Evolutionary conservation across 1,140 invertebrate genomes (phyloP).

Genomic region (Scaptodrosophila lebanonensis): DNA sequence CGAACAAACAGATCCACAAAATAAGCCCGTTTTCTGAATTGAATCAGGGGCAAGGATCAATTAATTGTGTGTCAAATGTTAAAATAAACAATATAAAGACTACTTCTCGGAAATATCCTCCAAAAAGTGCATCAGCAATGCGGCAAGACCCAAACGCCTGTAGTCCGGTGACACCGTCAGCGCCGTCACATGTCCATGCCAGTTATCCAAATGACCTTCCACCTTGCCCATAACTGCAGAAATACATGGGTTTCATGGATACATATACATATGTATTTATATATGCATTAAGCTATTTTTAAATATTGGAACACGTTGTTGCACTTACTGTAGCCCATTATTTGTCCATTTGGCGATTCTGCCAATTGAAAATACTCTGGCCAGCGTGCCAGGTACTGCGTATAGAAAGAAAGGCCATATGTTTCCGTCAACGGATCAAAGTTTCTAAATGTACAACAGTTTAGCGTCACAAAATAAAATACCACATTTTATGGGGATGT

Average conservation of each 20-base stretch:
- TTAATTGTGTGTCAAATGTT: not conserved
- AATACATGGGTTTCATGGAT: not conserved
- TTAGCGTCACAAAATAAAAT: not conserved
- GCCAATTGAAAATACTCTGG: conserved; percentile 99
- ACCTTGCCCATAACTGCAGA: conserved; percentile 98
- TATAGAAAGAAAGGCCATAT: conserved; percentile 97
- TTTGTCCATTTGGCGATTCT: conserved; percentile 94
- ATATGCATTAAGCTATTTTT: not conserved
- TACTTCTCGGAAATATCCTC: conserved; percentile 98
- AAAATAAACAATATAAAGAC: not conserved
- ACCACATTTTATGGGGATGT: not conserved
- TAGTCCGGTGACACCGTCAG: conserved; percentile 97
- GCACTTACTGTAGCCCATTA: conserved; percentile 98
- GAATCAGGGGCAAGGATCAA: not conserved
- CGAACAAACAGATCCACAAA: conserved; percentile 99
- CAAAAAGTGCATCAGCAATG: conserved; percentile 94
- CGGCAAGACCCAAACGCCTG: conserved; percentile 93
- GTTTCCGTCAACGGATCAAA: conserved; percentile 98
- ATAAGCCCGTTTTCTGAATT: conserved; percentile 91
- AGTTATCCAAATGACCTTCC: conserved; percentile 95
- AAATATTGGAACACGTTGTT: too few species aligned
- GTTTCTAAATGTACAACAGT: conserved; percentile 82
- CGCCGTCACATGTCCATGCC: conserved; percentile 99
- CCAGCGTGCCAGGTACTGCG: conserved; percentile 98
- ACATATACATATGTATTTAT: not conserved